Percentiles rank a stretch among this genome's conserved stretches.
Evolutionary conservation across 1,140 invertebrate species (phyloP).

Genomic region (Euura saliciscinereae): DNA sequence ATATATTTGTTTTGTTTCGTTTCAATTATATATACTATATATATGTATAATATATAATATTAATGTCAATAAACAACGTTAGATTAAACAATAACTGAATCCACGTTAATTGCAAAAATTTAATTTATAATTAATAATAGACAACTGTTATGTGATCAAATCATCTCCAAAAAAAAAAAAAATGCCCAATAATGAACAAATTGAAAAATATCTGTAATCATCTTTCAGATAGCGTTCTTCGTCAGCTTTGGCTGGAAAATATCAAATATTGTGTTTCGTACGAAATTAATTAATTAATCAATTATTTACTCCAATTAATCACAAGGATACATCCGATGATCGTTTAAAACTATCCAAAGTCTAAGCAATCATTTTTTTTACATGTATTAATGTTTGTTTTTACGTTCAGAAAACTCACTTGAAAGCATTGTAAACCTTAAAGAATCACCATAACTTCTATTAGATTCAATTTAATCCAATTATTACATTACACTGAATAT

Average conservation of each 20-base stretch:
- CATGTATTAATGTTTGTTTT: no score
- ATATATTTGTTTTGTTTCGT: not conserved
- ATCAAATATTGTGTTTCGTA: no score
- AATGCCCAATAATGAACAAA: not conserved
- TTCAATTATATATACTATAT: slow-evolving; percentile 17
- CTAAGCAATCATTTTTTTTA: not conserved
- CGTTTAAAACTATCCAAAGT: not conserved
- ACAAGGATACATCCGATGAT: not conserved
- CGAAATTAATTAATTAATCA: no score
- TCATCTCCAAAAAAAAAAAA: not conserved
- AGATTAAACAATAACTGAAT: slow-evolving; percentile 3
- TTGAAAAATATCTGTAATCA: not conserved
- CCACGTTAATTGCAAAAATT: not conserved
- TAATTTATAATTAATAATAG: not conserved
- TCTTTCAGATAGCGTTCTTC: not conserved
- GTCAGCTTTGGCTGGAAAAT: not conserved
- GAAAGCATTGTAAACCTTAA: slow-evolving; percentile 5
- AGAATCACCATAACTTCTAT: not conserved
- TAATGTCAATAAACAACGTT: slow-evolving; percentile 14
- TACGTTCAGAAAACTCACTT: not conserved
- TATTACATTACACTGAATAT: not conserved
- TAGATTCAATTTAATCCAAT: not conserved
- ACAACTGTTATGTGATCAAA: not conserved
- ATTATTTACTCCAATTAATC: not conserved
- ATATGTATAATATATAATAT: slow-evolving; percentile 28